Evolutionary conservation across 2,888 invertebrate genomes (phyloP).

Genomic region (Sarcophaga carnaria): DNA sequence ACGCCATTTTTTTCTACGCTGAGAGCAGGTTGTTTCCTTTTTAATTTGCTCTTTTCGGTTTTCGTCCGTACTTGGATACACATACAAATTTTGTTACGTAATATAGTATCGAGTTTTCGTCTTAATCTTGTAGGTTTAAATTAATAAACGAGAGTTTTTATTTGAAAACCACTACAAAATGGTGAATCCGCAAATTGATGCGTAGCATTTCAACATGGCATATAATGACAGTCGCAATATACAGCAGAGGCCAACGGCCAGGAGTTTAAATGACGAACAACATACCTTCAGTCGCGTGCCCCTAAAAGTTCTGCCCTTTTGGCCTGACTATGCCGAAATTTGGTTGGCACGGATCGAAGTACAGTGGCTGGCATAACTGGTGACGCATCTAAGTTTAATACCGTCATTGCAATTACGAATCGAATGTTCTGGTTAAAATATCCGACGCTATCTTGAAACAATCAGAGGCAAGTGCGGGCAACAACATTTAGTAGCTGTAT

Average conservation of each 20-base stretch:
- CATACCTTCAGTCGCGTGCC: neutral
- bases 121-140: neutral
- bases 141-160: neutral
- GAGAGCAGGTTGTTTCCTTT: no score
- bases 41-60: no score
- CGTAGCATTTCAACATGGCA: neutral
- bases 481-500: neutral
- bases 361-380: constrained; percentile 67
- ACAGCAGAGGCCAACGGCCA: no score
- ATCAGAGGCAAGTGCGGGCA: constrained; percentile 31
- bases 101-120: no score
- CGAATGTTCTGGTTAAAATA: constrained; percentile 38
- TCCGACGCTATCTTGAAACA: constrained; percentile 65
- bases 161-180: neutral
- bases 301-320: constrained; percentile 71
- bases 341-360: constrained; percentile 75
- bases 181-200: neutral
- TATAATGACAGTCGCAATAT: neutral
- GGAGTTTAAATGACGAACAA: neutral
- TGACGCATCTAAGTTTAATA: constrained; percentile 71
- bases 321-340: constrained; percentile 71
- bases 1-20: no score
- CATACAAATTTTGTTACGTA: no score
- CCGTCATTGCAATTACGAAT: constrained; percentile 67
- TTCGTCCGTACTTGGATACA: no score